A percentile compares a stretch with the other conserved stretches of the same genome.
These are phyloP conservation scores for Cyanistes caeruleus DNA, from an alignment of 2,113 vertebrate genomes.

Conservation along the genomic window DNA sequence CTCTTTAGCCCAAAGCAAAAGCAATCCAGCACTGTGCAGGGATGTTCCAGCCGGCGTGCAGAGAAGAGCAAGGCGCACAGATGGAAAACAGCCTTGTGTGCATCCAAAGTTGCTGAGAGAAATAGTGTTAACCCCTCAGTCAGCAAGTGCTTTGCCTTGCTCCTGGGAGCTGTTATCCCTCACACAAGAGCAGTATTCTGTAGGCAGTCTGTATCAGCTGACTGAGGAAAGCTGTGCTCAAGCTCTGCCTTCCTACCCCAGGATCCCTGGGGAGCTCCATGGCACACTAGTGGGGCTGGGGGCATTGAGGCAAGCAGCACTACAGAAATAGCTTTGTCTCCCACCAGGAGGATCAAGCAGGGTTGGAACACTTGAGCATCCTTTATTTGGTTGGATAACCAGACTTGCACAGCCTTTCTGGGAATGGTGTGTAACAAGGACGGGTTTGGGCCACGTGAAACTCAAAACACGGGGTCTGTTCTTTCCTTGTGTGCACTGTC, in stretches of 20 bases:
- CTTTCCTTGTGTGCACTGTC: not conserved
- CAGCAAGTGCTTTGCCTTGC: not conserved
- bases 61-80: not conserved
- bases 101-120: not conserved
- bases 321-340: not conserved
- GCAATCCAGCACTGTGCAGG: not conserved
- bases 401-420: not conserved
- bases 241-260: not conserved
- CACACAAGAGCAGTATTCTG: not conserved
- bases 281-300: not conserved
- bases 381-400: not conserved
- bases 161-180: not conserved
- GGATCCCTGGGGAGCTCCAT: not conserved
- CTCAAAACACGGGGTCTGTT: not conserved
- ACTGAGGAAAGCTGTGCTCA: not conserved
- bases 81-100: not conserved
- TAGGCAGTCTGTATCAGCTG: not conserved
- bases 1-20: not conserved
- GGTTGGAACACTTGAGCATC: not conserved
- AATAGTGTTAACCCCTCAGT: not conserved
- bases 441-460: not conserved
- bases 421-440: fast-evolving
- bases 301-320: not conserved
- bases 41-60: not conserved
- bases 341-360: not conserved